Conservation (phyloP, 2,113 vertebrate genomes). For the Paratilapia polleni region DNA sequence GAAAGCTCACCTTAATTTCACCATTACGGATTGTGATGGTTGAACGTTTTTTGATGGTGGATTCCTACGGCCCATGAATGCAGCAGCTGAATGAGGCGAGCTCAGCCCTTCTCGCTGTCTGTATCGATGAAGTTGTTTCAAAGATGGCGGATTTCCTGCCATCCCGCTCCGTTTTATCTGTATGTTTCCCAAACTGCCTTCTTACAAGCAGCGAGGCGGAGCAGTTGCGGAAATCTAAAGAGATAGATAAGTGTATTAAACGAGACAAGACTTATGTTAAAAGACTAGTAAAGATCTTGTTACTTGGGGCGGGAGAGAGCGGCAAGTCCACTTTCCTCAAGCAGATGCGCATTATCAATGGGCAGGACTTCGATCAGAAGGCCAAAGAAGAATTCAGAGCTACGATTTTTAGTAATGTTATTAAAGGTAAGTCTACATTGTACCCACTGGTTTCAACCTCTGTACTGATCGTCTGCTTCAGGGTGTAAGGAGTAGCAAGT, state of each 20-base stretch:
- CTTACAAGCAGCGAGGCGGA: constrained; percentile 91
- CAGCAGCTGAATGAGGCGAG: constrained; percentile 18
- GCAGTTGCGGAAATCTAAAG: constrained; percentile 90
- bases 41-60: background rate
- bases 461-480: background rate
- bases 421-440: constrained; percentile 84
- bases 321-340: constrained; percentile 98
- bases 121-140: constrained; percentile 88
- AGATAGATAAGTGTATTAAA: constrained; percentile 90
- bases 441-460: background rate
- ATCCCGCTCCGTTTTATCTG: constrained; percentile 90
- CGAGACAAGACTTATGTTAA: constrained; percentile 93
- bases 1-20: background rate
- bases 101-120: constrained; percentile 58
- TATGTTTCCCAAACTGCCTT: constrained; percentile 92
- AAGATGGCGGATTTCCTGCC: constrained; percentile 99
- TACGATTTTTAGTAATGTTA: constrained; percentile 95
- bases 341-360: constrained; percentile 98
- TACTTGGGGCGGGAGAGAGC: constrained; percentile 95
- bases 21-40: background rate
- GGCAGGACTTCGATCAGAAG: constrained; percentile 92
- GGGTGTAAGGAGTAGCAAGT: background rate
- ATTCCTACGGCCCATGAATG: constrained; percentile 36
- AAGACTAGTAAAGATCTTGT: constrained; percentile 91
- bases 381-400: constrained; percentile 92